Evolutionary conservation across 2,113 vertebrate species (phyloP), one percentile per base, ranked within the genome.

Genomic region (Paralichthys olivaceus): DNA sequence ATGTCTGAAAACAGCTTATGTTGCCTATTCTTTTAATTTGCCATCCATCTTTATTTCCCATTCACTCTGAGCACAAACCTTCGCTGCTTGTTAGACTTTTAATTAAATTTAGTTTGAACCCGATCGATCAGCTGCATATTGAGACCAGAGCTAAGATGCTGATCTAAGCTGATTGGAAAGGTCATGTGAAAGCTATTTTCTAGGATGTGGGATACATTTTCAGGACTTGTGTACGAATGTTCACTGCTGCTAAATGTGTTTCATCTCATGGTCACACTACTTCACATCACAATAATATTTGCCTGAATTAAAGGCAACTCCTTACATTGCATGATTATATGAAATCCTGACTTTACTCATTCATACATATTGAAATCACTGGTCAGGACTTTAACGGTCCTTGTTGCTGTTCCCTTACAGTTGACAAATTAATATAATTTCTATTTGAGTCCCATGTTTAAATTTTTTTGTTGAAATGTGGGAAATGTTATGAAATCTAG

Each of bases 31-130:
- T 20, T n/a, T 53, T 23, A 22, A 22, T 53, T 53, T 53, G 51
- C 51, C 51, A 53, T 22, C 37, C 51, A 22, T 53, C n/a, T 53
- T 37, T 34, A 11, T 1, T 17, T 17, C 14, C 7, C 20, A 7
- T 62, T n/a, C 1, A 51, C 51, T 54, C 60, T 74, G 23, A 63
- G 34, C 55, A 19, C 45, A 60, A 17, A 43, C 45, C 34, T 58
- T 22, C 20, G 4, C 55, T 57, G 15, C 40, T 60, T 19, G 17
- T 8, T 6, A 40, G 28, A 53, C 40, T 25, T 80, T 56, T 14
- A 62, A 7, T 49, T 15, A 14, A 15, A 14, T 14, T 56, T 29
- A 26, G 11, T 20, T 34, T 62, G 11, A 54, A 28, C 17, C 17
- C 7, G 43, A 47, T 47, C 43, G 43, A 47, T 47, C 15, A 47